Conservation (phyloP, 2,888 invertebrate genomes). For the Holacanthella duospinosa region DNA sequence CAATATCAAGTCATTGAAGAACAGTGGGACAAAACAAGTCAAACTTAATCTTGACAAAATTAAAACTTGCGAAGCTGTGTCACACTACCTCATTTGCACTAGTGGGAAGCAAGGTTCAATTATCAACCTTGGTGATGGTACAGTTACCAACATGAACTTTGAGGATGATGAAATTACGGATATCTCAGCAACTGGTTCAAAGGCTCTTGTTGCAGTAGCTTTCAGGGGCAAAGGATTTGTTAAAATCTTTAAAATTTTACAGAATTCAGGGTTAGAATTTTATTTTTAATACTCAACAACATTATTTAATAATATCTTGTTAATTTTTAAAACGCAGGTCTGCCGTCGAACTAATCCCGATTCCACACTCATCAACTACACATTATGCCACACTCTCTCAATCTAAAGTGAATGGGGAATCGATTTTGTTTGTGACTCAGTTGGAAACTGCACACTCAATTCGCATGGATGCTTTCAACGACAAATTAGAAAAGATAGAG, state of each 20-base stretch:
- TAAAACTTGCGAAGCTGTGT: constrained; percentile 17
- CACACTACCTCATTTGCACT: constrained; percentile 25
- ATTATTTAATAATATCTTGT: not conserved
- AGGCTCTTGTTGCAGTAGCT: constrained; percentile 17
- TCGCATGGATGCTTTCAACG: constrained; percentile 14
- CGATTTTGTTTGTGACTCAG: constrained; percentile 19
- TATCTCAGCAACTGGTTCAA: not conserved
- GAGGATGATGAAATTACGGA: constrained; percentile 14
- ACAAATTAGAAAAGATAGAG: constrained; percentile 18
- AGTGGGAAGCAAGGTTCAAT: constrained; percentile 17
- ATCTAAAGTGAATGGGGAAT: constrained; percentile 12
- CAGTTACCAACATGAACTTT: constrained; percentile 15
- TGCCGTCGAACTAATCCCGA: constrained; percentile 25
- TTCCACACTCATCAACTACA: constrained; percentile 2
- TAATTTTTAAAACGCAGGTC: too few relatives aligned
- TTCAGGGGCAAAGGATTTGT: constrained; percentile 21
- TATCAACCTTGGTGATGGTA: constrained; percentile 26
- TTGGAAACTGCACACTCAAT: constrained; percentile 21
- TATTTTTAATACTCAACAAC: not conserved
- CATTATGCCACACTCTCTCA: constrained; percentile 10
- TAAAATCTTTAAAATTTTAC: constrained; percentile 23
- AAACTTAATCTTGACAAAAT: constrained; percentile 9
- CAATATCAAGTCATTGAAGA: not conserved
- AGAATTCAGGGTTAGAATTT: constrained; percentile 20
- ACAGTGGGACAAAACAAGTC: constrained; percentile 6